Evolutionary conservation across 2,797 vertebrate genomes (phyloP), one percentile per base, ranked within the genome.

Genomic region (Taeniopygia guttata): DNA sequence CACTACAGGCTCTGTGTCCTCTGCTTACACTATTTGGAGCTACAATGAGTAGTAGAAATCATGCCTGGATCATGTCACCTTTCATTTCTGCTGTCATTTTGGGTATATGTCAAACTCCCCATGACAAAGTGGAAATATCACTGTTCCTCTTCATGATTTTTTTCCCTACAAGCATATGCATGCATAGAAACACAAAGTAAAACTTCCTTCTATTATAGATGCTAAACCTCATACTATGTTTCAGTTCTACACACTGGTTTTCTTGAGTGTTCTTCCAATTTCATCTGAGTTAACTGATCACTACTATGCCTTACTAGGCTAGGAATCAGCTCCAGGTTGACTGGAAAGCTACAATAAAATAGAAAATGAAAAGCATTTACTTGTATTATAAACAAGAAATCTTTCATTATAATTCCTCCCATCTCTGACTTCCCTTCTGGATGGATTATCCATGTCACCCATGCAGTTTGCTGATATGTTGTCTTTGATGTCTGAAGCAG

Each of bases 321-420:
- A 40, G 60, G 67, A 73, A 77, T 70, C 43, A 66, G 26, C 34
- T 91, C 17, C 6, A 67, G 20, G 22, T 64, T 85, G 56, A 60
- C 52, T 58, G 48, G 19, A 89, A 92, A 80, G 40, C 11, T 3
- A 0, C 51, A 82, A 48, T 40, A 74, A 91, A 54, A 62, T 32
- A 38, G 48, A 63, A 69, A 69, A 42, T 40, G 1, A 84, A 79
- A 1, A 1, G 4, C 30, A 30, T 79, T 85, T 87, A 36, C 76
- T 80, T 89, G 54, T 56, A 73, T 77, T 80, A 79, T 62, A 26
- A 96, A 60, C 59, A 91, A 92, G 82, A 86, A 59, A 88, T 68
- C 14, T 73, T 87, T 69, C 73, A 84, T 67, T 92, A 76, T 72
- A 92, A 92, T 88, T 78, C 58, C 60, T 94, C 36, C 49, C 18